Evolutionary conservation across 2,113 vertebrate genomes (phyloP), one percentile per base, ranked within the genome.

Genomic region (Ageneiosus marmoratus): DNA sequence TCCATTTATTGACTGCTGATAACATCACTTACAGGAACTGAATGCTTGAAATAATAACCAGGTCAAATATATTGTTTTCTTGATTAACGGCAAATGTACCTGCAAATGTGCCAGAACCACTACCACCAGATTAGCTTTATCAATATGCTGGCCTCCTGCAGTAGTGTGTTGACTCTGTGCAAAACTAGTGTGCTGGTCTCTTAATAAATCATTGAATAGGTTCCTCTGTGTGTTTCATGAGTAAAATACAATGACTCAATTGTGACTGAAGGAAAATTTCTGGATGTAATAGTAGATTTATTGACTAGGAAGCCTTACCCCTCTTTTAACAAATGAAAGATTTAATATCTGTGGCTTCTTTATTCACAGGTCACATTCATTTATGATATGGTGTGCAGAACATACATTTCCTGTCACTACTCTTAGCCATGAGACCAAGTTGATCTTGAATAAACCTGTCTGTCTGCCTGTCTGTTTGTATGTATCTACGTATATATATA

Each of bases 241-340:
- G 1, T 48, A 48, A 70, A 27, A 51, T 51, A 74, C n/a, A 51
- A 32, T 32, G 7, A 27, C 15, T 70, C 65, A 48, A 78, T 75
- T 53, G 4, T 27, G 53, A 76, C 15, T 20, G 27, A 29, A 50
- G 62, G 60, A 73, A 13, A 67, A 46, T 76, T 77, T 74, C 44
- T 41, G 34, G 34, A 80, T 29, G 55, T 74, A 78, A 62, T 79
- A 44, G 20, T 11, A 20, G 20, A 69, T 5, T 41, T 24, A 69
- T 83, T 86, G 82, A 69, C 82, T 85, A 70, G 20, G 22, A 44
- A 13, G 69, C 75, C 79, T 73, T 86, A 80, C 82, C 77, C 86
- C 56, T 77, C 74, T 5, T 63, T 84, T 76, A 83, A 51, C 69
- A 53, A 53, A 56, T 72, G 63, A 70, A 41, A 44, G 41, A 83